Base-by-base conservation (phyloP, 2,113 vertebrate species). In the Pagrus major region DNA sequence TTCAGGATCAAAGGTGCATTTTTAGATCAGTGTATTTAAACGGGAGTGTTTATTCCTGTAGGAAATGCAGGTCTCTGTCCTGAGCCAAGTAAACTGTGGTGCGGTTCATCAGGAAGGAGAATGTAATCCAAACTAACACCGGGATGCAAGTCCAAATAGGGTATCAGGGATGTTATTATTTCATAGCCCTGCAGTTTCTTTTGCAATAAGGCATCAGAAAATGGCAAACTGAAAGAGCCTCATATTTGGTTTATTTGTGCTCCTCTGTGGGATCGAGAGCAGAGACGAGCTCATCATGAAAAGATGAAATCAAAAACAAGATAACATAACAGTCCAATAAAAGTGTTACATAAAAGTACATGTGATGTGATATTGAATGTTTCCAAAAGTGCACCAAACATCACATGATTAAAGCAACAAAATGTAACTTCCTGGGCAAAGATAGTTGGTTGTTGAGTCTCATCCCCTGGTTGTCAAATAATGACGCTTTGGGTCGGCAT, bases 61-160 rank as follows among this genome's bases (percentile, higher is more conserved):
- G 63, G 51, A 63, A 49, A 33, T 25, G 41, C 49, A 56, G 59
- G 29, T 65, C 31, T 77, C 9, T 60, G 44, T 29, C 56, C 23
- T 54, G 52, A 75, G 33, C 55, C 54, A 61, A 67, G 51, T 69
- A 64, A 56, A 73, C 44, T 49, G 55, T 9, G 35, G 55, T 63
- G 63, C 37, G 16, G 37, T 59, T 74, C 52, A 74, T 69, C 64
- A 66, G 23, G n/a, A 61, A 37, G 20, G 35, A 63, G 27, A 58
- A 71, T 75, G 37, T 49, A 71, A 78, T 71, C 60, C 51, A 75
- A 84, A 74, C 63, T 73, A 81, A 67, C 74, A 70, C 25, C 46
- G 27, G 59, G 54, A 67, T 33, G 15, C 29, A 14, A 42, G 31
- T 68, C 70, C 71, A 70, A 59, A 80, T 25, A 68, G 56, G 42